Base-by-base conservation (phyloP, 1,140 invertebrate genomes). In the Zaprionus inermis region DNA sequence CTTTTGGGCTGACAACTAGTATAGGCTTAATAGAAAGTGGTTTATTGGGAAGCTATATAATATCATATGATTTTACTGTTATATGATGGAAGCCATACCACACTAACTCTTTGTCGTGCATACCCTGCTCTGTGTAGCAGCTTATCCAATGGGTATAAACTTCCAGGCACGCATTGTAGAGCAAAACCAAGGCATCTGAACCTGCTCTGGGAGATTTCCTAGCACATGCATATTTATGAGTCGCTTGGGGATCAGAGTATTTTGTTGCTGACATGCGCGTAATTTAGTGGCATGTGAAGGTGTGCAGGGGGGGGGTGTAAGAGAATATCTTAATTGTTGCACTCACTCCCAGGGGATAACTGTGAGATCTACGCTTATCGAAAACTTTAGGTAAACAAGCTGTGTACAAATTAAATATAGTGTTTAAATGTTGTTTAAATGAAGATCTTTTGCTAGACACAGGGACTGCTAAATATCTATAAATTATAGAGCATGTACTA, bases 141-240 rank as follows among this genome's bases (percentile, higher is more conserved):
- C 30, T 32, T 9, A 32, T 10, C n/a, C 38, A 32, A n/a, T 6
- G n/a, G 58, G 72, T 74, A 70, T 74, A 7, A 20, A 75, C 38
- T 61, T 73, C 65, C 67, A 71, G 67, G 54, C 72, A 74, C 52
- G 72, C 51, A 61, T 32, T 30, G 44, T 14, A 28, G 41, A 36
- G 30, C 44, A 38, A n/a, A 7, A 46, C 44, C 7, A 7, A 38
- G 36, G 36, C 36, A 38, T 9, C 44, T 71, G 24, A 75, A 75
- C 67, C 72, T 71, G 72, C 58, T 75, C 30, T 71, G 67, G 7
- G 32, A 71, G 57, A 69, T 75, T 75, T 75, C 54, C 59, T 71
- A 57, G 36, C 52, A 58, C 59, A 75, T 75, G 72, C 72, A 75
- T 75, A 75, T 75, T 75, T 71, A 75, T 75, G 59, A 75, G 72